Base-by-base conservation (phyloP, 2,888 invertebrate species). In the Coenonympha arcania region DNA sequence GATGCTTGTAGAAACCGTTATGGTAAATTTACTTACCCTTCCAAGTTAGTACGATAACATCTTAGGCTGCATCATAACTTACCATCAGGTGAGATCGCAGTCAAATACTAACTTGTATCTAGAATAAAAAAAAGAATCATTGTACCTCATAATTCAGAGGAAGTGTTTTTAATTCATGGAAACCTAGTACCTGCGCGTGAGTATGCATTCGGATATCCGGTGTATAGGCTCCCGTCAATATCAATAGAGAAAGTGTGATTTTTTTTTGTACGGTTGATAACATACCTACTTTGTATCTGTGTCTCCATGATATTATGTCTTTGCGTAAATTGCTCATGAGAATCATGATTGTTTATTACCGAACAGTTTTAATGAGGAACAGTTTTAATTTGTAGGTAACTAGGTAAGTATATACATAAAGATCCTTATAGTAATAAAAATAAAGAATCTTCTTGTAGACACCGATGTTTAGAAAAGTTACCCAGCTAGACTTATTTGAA, bases 171-270 rank as follows among this genome's bases (percentile, higher is more conserved):
- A 30, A 30, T 52, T 57, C 53, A 48, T 55, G 41, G 58, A 51
- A 54, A 50, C 47, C 39, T 37, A 49, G 49, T 44, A 48, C 34
- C 36, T 42, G 48, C 42, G 44, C 48, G 50, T 52, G 43, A 43
- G 30, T 52, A 48, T 51, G 47, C 51, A 52, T 50, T 55, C 53
- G 55, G 55, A 56, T 56, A 51, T 54, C 51, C 54, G 56, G 51
- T 41, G 45, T n/a, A 11, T 41, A 50, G 45, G 36, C 44, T 52
- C 37, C 50, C 39, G 48, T 37, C 39, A 43, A 48, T 41, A 58
- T 64, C 59, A 59, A 65, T 63, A 62, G 61, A 58, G 66, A 66
- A 68, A 68, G 67, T 60, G 64, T 62, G 57, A 47, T 59, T 61
- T 66, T 60, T 64, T 63, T 62, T 22, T 37, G 45, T 52, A n/a